A percentile compares a stretch with the other conserved stretches of the same genome.
Evolutionary conservation across 1,140 invertebrate genomes (phyloP).

Genomic region (Tribolium castaneum): DNA sequence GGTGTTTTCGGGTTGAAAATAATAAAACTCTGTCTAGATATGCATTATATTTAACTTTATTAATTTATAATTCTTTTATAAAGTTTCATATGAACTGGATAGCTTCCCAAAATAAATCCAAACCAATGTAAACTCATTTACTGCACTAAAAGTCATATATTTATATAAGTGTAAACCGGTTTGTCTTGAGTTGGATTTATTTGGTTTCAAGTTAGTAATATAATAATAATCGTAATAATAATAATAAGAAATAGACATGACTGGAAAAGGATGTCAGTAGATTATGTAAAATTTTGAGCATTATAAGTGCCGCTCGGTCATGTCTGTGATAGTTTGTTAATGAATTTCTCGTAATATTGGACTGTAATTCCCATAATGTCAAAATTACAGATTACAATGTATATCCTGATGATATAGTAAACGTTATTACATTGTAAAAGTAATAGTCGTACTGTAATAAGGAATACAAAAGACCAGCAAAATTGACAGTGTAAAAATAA

Average conservation of each 20-base stretch:
- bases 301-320: constrained; percentile 48
- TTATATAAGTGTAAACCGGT: constrained; percentile 53
- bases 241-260: constrained; percentile 49
- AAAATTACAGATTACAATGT: constrained; percentile 51
- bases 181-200: constrained; percentile 57
- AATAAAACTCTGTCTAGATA: constrained; percentile 46
- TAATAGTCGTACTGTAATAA: constrained; percentile 51
- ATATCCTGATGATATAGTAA: constrained; percentile 54
- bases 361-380: constrained; percentile 45
- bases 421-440: constrained; percentile 55
- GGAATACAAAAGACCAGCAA: constrained; percentile 60
- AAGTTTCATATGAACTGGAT: constrained; percentile 65
- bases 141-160: constrained; percentile 45
- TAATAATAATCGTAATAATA: constrained; percentile 52
- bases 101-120: constrained; percentile 62
- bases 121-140: constrained; percentile 49
- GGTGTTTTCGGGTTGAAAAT: neutral
- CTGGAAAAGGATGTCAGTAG: constrained; percentile 45
- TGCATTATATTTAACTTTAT: constrained; percentile 65
- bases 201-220: constrained; percentile 59
- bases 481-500: constrained; percentile 61
- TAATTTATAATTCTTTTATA: constrained; percentile 65
- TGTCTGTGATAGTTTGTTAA: constrained; percentile 44
- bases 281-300: constrained; percentile 50
- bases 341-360: constrained; percentile 9